These are phyloP conservation scores for Choloepus didactylus DNA, from an alignment of 2,797 vertebrate species.

Conservation along the genomic window DNA sequence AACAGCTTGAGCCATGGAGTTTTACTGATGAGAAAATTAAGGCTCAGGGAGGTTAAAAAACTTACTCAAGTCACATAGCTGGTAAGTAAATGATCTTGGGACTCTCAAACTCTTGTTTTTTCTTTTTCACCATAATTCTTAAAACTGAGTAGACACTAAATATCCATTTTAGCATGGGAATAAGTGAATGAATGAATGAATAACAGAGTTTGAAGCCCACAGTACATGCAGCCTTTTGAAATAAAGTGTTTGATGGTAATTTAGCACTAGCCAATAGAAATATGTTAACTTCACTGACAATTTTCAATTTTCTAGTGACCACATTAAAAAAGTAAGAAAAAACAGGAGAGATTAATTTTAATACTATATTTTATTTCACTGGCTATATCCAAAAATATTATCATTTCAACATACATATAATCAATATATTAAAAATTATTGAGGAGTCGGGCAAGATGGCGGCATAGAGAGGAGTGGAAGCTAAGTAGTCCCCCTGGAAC, in stretches of 20 bases:
- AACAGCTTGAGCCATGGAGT: background rate
- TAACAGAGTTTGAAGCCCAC: background rate
- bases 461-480: too few relatives aligned
- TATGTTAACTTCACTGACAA: background rate
- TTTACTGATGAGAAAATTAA: constrained; percentile 40
- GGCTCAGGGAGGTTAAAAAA: background rate
- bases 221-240: background rate
- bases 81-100: background rate
- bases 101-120: background rate
- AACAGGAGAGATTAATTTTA: constrained; percentile 27
- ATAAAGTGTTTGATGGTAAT: background rate
- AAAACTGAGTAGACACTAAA: background rate
- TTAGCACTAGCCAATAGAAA: background rate
- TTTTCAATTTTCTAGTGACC: background rate
- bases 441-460: too few relatives aligned
- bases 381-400: background rate
- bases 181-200: background rate
- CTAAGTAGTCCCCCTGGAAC: too few relatives aligned
- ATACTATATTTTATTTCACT: background rate
- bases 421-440: background rate
- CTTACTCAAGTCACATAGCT: constrained; percentile 1
- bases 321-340: background rate
- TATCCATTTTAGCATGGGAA: background rate
- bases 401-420: background rate
- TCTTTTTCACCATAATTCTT: background rate